Conservation (phyloP, 2,797 vertebrate species). For the Enteromius radiatus region DNA sequence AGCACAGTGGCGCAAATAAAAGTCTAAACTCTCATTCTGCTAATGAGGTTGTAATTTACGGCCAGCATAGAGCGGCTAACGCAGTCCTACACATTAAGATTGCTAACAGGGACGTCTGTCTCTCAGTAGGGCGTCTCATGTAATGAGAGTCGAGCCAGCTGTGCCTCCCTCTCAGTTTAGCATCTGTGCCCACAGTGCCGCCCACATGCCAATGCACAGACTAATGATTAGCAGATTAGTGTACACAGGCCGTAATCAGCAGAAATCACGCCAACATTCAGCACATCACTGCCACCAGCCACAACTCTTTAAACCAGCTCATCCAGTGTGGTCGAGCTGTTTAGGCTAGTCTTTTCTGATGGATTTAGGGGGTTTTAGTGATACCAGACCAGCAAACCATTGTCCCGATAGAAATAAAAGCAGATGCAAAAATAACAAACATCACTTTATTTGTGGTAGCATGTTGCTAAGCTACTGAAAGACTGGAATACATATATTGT, state of each 20-base stretch:
- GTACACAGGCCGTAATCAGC: conserved; percentile 39
- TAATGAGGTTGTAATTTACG: conserved; percentile 40
- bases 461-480: neutral
- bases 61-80: conserved; percentile 20
- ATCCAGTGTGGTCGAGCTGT: neutral
- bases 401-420: neutral
- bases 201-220: conserved; percentile 53
- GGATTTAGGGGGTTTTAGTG: too few species aligned
- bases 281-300: neutral
- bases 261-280: conserved; percentile 10
- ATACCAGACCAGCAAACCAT: neutral
- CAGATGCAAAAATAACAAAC: neutral
- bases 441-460: neutral
- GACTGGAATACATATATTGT: neutral
- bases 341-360: neutral
- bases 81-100: conserved; percentile 9
- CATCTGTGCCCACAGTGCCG: conserved; percentile 49
- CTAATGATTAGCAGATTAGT: conserved; percentile 57
- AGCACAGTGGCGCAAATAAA: conserved; percentile 39
- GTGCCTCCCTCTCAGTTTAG: conserved; percentile 36
- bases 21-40: conserved; percentile 25
- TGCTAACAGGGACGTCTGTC: conserved; percentile 49
- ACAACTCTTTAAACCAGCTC: neutral
- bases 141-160: conserved; percentile 54
- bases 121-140: conserved; percentile 47